Percentiles rank a stretch among this genome's conserved stretches.
Conservation (phyloP, 2,797 vertebrate genomes). For the Atherinosoma microstoma region DNA sequence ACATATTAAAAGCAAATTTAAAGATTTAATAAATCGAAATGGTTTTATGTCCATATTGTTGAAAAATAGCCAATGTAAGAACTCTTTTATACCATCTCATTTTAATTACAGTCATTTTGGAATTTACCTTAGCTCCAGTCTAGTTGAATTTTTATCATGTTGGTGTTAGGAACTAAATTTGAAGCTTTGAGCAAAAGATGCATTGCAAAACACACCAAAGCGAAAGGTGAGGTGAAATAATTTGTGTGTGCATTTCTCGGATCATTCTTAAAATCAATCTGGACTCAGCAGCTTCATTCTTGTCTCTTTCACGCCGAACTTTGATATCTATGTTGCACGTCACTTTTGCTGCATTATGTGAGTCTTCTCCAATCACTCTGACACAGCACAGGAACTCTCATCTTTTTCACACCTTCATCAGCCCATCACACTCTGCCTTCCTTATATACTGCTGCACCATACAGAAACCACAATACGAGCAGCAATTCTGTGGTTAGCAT, state of each 20-base stretch:
- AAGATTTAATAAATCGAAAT: neutral
- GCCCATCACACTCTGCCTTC: constrained; percentile 38
- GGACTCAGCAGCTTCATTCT: constrained; percentile 43
- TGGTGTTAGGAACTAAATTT: neutral
- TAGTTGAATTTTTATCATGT: neutral
- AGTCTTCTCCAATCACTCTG: constrained; percentile 63
- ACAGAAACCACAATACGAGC: constrained; percentile 20
- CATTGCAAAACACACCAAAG: neutral
- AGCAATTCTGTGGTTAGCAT: constrained; percentile 26
- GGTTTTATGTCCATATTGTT: neutral
- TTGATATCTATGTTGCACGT: constrained; percentile 65
- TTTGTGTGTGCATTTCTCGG: neutral
- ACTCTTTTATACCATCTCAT: neutral
- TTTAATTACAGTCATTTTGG: neutral
- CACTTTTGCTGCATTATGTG: constrained; percentile 80
- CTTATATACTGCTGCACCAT: constrained; percentile 21
- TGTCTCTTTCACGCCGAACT: constrained; percentile 47
- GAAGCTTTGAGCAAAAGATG: neutral
- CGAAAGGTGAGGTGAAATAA: neutral
- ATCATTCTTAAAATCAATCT: neutral
- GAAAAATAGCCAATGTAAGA: too few relatives aligned
- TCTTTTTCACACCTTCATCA: constrained; percentile 66
- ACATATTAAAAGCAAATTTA: neutral
- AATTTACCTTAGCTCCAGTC: neutral
- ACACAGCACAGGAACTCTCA: constrained; percentile 12